A percentile compares a stretch with the other conserved stretches of the same genome.
Conservation (phyloP, 2,888 invertebrate genomes). For the Dolichomitus sp. region DNA sequence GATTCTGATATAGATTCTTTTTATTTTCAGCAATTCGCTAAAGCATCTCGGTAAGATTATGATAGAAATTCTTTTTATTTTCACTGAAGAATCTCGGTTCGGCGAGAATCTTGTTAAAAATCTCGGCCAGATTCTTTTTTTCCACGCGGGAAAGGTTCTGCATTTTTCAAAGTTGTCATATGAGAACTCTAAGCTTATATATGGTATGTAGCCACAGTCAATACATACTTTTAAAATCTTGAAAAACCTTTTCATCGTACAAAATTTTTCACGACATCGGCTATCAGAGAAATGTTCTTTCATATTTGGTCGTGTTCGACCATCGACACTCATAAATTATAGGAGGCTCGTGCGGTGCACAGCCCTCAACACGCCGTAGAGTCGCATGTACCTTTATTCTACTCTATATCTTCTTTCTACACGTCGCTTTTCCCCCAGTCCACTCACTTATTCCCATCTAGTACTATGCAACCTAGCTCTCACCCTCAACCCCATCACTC, state of each 20-base stretch:
- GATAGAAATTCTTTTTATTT: too few relatives aligned
- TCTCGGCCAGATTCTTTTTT: too few relatives aligned
- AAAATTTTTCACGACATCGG: slow-evolving; percentile 5
- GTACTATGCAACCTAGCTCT: neutral
- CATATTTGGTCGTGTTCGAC: slow-evolving; percentile 10
- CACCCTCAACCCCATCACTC: slow-evolving; percentile 42
- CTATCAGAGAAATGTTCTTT: slow-evolving; percentile 25
- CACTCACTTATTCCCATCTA: neutral
- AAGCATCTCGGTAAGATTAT: too few relatives aligned
- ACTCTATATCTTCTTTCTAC: neutral
- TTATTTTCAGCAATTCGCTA: too few relatives aligned
- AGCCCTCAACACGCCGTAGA: neutral
- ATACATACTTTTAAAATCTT: neutral
- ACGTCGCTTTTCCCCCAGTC: neutral
- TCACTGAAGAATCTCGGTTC: too few relatives aligned
- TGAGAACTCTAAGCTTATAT: too few relatives aligned
- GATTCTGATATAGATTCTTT: too few relatives aligned
- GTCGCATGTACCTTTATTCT: slow-evolving; percentile 5
- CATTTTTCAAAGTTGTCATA: too few relatives aligned
- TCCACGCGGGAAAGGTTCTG: too few relatives aligned
- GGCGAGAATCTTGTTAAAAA: too few relatives aligned
- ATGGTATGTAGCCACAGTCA: too few relatives aligned
- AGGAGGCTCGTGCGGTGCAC: neutral
- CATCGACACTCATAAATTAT: slow-evolving; percentile 50
- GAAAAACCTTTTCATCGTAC: neutral